Evolutionary conservation across 2,888 invertebrate species (phyloP), one percentile per base, ranked within the genome.

Genomic region (Lobophora halterata): DNA sequence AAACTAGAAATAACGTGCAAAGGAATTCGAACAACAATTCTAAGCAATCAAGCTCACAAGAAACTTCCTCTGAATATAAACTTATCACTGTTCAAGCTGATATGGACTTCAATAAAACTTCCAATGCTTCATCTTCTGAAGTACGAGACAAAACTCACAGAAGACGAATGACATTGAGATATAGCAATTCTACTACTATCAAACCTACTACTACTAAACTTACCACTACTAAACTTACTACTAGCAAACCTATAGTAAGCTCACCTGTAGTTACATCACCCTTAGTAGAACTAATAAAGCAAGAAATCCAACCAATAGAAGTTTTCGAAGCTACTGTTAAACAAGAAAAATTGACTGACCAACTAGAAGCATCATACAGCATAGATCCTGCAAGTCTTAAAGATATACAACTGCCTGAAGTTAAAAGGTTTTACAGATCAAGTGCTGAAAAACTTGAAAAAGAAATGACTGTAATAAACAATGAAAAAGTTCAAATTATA

Each of bases 401-500:
- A 3, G 27, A 33, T 14, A 16, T 33, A 11, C 10, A 33, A 8
- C 21, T 56, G 7, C 65, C 73, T 1, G 75, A 82, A 28, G 64
- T 81, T 0, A 73, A 60, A 57, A 63, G 86, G 33, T 75, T 85
- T 49, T 78, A 85, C 16, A 71, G 86, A 64, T 86, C 87, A 1
- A 86, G 86, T 34, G 76, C 73, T 3, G 86, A 87, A 55, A 71
- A 54, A 34, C 32, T 55, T 13, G 61, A 65, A 0, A 72, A 65
- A 57, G 81, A 85, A 57, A 75, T 79, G 55, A 58, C 68, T 33
- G 46, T 75, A 26, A 58, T 82, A 1, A 82, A 83, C 47, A 78
- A 81, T 47, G 79, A 85, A 35, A 80, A 71, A 51, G 71, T 87
- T 12, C 81, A 81, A 61, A 79, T 86, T 9, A 62, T 85, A 1